phyloP scores from a whole-genome alignment of 2,797 vertebrate species.

The Coilia nasus region DNA sequence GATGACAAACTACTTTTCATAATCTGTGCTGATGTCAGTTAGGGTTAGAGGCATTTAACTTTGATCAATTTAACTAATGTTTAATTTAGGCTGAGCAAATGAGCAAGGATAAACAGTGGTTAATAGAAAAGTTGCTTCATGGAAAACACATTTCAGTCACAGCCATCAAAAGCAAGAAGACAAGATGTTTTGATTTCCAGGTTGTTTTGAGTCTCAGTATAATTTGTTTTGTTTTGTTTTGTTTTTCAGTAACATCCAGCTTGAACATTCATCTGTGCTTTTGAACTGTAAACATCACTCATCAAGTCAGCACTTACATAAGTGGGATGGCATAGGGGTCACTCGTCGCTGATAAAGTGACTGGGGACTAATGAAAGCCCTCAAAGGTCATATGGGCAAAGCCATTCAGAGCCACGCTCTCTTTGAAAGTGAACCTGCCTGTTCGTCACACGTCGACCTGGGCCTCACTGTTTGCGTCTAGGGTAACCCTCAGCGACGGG shows the following conservation, averaged over 20 bases:
- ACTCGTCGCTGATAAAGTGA: constrained; percentile 4
- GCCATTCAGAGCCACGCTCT: neutral
- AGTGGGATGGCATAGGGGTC: neutral
- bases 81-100: neutral
- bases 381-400: neutral
- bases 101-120: neutral
- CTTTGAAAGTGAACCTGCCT: constrained; percentile 23
- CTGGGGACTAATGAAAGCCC: constrained; percentile 13
- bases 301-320: neutral
- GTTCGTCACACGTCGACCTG: constrained; percentile 1
- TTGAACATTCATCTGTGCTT: neutral
- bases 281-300: neutral
- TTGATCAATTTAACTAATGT: neutral
- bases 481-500: constrained; percentile 49
- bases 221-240: too few species aligned
- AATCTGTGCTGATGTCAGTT: neutral
- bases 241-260: neutral
- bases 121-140: neutral
- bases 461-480: constrained; percentile 9
- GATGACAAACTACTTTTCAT: too few species aligned
- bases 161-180: neutral
- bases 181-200: neutral
- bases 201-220: neutral
- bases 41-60: neutral
- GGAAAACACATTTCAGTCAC: neutral